Conservation (phyloP, 2,888 invertebrate genomes). For the Brachynemurus nebulosus region DNA sequence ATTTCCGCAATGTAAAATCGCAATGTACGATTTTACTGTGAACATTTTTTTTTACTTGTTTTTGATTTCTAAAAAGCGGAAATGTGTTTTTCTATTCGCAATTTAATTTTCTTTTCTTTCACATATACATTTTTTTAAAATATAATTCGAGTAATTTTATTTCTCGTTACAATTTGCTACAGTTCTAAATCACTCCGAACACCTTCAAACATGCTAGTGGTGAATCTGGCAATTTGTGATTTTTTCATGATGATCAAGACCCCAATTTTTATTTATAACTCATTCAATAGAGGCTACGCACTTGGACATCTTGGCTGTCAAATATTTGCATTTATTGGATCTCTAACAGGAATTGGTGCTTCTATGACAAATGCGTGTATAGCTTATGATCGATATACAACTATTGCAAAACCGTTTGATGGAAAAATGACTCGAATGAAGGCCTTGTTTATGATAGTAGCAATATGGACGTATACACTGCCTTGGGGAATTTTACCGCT, state of each 20-base stretch:
- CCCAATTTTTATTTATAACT: conserved; percentile 75
- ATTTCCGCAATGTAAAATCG: no score
- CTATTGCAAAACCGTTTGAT: conserved; percentile 71
- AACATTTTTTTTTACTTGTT: no score
- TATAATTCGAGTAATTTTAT: no score
- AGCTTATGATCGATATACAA: conserved; percentile 66
- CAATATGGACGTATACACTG: conserved; percentile 63
- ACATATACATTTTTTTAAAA: no score
- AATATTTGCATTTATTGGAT: conserved; percentile 59
- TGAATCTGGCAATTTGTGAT: conserved; percentile 70
- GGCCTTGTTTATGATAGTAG: conserved; percentile 56
- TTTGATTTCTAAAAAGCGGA: no score
- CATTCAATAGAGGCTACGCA: conserved; percentile 64
- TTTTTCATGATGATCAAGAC: conserved; percentile 80
- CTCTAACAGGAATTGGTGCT: conserved; percentile 68
- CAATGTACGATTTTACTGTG: no score
- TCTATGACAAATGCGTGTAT: conserved; percentile 72
- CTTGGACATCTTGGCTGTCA: conserved; percentile 61
- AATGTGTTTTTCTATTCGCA: no score
- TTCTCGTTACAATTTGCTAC: no score
- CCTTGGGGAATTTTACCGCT: conserved; percentile 71
- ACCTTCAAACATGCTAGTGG: conserved; percentile 72
- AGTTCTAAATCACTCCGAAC: conserved; percentile 60
- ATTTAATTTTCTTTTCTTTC: no score
- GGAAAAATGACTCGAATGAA: conserved; percentile 70